phyloP scores from a whole-genome alignment of 1,140 invertebrate genomes.

The Battus philenor region DNA sequence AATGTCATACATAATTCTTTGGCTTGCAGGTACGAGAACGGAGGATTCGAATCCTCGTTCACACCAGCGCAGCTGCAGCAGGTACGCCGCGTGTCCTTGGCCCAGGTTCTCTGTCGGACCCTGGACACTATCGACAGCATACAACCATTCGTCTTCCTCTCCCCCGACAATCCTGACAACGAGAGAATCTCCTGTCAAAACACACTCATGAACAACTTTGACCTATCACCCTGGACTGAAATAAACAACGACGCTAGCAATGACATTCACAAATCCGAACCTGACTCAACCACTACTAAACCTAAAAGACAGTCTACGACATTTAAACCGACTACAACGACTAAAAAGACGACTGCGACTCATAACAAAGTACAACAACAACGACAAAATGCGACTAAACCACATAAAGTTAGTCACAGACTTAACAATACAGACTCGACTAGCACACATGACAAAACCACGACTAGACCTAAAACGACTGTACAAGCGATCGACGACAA shows the following conservation, averaged over 20 bases:
- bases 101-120: slow-evolving; percentile 91
- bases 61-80: slow-evolving; percentile 90
- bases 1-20: slow-evolving; percentile 6
- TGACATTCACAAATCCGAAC: slow-evolving; percentile 53
- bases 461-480: slow-evolving; percentile 34
- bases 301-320: slow-evolving; percentile 36
- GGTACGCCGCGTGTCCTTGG: slow-evolving; percentile 86
- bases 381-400: slow-evolving; percentile 22
- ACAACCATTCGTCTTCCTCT: slow-evolving; percentile 86
- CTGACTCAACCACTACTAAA: slow-evolving; percentile 29
- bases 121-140: slow-evolving; percentile 83
- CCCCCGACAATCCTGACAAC: slow-evolving; percentile 79
- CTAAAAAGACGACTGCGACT: slow-evolving; percentile 27
- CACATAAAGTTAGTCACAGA: slow-evolving; percentile 32
- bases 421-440: slow-evolving; percentile 27
- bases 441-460: slow-evolving; percentile 21
- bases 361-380: slow-evolving; percentile 32
- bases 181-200: slow-evolving; percentile 82
- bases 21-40: slow-evolving; percentile 83
- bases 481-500: slow-evolving; percentile 69
- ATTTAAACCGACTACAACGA: slow-evolving; percentile 32
- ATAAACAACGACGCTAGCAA: slow-evolving; percentile 53
- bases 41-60: slow-evolving; percentile 83
- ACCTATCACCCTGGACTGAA: slow-evolving; percentile 80
- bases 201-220: slow-evolving; percentile 82